phyloP scores from a whole-genome alignment of 2,797 vertebrate genomes.

The Eulemur mongoz region DNA sequence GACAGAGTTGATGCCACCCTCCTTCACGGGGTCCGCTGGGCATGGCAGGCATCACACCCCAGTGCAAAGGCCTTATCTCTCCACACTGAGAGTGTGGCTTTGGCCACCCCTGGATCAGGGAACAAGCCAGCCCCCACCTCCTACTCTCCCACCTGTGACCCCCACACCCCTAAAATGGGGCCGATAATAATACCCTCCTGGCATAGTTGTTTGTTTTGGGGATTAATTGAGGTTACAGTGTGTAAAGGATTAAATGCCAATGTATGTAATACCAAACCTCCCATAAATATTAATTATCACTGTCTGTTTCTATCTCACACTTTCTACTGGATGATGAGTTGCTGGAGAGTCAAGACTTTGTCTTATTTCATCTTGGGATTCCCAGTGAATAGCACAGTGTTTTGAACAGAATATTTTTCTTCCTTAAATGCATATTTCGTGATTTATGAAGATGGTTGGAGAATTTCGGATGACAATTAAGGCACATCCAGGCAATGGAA shows the following conservation, averaged over 20 bases:
- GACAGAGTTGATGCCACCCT: rapidly evolving
- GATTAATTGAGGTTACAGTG: not conserved
- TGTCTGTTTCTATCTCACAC: not conserved
- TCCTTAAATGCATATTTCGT: not conserved
- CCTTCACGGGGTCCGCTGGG: not conserved
- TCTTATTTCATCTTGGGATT: not conserved
- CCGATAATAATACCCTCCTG: too few species aligned
- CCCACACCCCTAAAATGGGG: not conserved
- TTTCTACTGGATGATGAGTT: not conserved
- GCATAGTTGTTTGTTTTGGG: not conserved
- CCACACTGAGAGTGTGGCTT: rapidly evolving
- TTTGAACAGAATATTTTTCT: not conserved
- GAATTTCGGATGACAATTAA: not conserved
- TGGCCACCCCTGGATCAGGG: not conserved
- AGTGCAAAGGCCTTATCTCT: rapidly evolving
- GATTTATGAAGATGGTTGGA: not conserved
- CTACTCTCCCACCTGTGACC: not conserved
- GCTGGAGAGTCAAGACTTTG: not conserved
- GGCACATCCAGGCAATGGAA: not conserved
- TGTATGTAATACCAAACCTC: not conserved
- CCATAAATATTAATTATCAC: not conserved
- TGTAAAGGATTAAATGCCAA: not conserved
- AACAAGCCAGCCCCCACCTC: rapidly evolving
- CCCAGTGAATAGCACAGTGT: not conserved
- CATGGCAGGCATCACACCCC: rapidly evolving